Evolutionary conservation across 2,888 invertebrate genomes (phyloP).

Genomic region (Seladonia tumulorum): DNA sequence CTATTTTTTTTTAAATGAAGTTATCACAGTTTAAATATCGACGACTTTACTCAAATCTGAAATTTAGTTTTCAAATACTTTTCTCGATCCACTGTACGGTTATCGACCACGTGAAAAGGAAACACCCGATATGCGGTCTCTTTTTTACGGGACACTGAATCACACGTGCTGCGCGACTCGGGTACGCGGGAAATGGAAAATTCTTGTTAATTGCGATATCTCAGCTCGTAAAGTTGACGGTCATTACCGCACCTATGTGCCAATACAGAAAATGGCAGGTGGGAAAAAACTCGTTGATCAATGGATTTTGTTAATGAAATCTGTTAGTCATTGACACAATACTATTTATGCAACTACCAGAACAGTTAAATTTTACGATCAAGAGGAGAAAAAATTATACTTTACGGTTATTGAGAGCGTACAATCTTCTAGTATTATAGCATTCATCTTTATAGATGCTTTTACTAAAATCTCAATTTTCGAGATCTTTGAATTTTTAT

Average conservation of each 20-base stretch:
- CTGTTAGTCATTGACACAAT: no score
- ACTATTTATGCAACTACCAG: no score
- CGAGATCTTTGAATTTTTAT: background rate
- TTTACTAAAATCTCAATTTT: background rate
- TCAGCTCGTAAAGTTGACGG: background rate
- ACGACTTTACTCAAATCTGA: no score
- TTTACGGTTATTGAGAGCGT: no score
- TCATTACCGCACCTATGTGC: background rate
- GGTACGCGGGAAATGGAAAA: background rate
- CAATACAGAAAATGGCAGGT: background rate
- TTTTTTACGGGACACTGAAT: background rate
- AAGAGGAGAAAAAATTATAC: no score
- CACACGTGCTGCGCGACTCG: background rate
- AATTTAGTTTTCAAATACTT: no score
- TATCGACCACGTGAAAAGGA: background rate
- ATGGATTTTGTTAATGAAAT: background rate
- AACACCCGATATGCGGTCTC: background rate
- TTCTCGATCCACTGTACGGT: background rate
- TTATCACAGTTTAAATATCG: no score
- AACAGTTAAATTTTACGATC: no score
- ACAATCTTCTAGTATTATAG: no score
- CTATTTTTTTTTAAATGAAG: no score
- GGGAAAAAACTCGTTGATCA: background rate
- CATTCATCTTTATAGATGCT: no score
- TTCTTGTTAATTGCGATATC: background rate